phyloP scores from a whole-genome alignment of 1,140 invertebrate species.

The Lordiphosa collinella region DNA sequence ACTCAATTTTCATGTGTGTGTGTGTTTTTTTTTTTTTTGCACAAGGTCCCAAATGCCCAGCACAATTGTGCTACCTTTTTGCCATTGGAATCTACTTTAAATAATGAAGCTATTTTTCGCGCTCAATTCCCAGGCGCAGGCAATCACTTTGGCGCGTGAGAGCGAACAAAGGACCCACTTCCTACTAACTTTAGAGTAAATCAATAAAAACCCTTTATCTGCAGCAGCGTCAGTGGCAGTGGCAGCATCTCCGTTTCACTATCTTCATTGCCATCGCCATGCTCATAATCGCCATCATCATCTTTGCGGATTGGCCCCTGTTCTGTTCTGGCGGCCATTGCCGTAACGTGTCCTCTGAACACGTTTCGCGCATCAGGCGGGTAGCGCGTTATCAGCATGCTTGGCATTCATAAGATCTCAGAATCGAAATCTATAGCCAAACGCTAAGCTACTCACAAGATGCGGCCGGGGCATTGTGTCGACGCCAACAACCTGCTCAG shows the following conservation, averaged over 20 bases:
- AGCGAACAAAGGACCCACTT: slow-evolving; percentile 34
- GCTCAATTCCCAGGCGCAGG: slow-evolving; percentile 71
- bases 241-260: slow-evolving; percentile 15
- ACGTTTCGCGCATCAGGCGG: slow-evolving; percentile 51
- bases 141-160: slow-evolving; percentile 57
- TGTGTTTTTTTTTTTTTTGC: slow-evolving; percentile 7
- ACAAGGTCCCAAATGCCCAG: slow-evolving; percentile 28
- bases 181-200: slow-evolving; percentile 37
- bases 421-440: slow-evolving; percentile 56
- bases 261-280: slow-evolving; percentile 38
- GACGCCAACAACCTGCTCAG: slow-evolving; percentile 48
- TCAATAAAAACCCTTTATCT: slow-evolving; percentile 52
- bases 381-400: slow-evolving; percentile 66
- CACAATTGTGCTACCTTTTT: slow-evolving; percentile 41
- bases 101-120: slow-evolving; percentile 75
- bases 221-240: slow-evolving; percentile 21
- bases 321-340: no score
- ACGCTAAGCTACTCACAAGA: slow-evolving; percentile 61
- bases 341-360: slow-evolving; percentile 56
- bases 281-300: slow-evolving; percentile 70
- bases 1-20: neutral
- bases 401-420: slow-evolving; percentile 71
- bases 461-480: slow-evolving; percentile 29
- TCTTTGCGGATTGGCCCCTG: slow-evolving; percentile 29
- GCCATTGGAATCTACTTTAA: slow-evolving; percentile 66